Evolutionary conservation across 2,888 invertebrate genomes (phyloP).

Genomic region (Hyalella azteca): DNA sequence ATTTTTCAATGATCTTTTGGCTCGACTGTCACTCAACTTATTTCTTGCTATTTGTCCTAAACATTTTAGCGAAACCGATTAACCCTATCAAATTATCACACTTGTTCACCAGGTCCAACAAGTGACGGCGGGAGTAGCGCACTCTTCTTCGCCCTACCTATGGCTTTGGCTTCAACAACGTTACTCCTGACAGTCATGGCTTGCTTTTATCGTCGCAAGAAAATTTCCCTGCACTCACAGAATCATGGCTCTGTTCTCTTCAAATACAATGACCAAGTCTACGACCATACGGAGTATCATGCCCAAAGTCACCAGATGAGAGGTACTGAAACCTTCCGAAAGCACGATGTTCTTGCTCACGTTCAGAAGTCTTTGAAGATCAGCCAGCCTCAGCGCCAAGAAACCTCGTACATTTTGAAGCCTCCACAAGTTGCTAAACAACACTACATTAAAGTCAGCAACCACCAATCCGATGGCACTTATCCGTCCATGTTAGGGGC

Average conservation of each 20-base stretch:
- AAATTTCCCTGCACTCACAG: neutral
- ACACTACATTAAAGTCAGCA: neutral
- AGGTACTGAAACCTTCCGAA: neutral
- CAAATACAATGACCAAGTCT: neutral
- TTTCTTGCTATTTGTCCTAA: too few species aligned
- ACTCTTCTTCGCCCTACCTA: neutral
- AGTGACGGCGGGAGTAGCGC: neutral
- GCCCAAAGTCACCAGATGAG: neutral
- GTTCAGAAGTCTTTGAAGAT: too few species aligned
- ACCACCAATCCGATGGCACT: neutral
- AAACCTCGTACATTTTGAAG: neutral
- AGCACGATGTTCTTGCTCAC: too few species aligned
- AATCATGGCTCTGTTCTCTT: neutral
- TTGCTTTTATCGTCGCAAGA: conserved; percentile 20
- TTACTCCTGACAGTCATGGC: neutral
- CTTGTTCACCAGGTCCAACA: neutral
- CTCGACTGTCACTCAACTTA: too few species aligned
- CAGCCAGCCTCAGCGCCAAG: neutral
- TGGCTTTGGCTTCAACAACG: neutral
- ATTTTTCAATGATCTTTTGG: too few species aligned
- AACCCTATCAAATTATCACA: neutral
- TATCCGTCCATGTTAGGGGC: neutral
- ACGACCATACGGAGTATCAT: neutral
- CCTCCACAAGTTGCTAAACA: neutral
- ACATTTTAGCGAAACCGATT: neutral